Percentiles rank a stretch among this genome's conserved stretches.
These are phyloP conservation scores for Takifugu rubripes DNA, from an alignment of 2,797 vertebrate species.

Conservation along the genomic window DNA sequence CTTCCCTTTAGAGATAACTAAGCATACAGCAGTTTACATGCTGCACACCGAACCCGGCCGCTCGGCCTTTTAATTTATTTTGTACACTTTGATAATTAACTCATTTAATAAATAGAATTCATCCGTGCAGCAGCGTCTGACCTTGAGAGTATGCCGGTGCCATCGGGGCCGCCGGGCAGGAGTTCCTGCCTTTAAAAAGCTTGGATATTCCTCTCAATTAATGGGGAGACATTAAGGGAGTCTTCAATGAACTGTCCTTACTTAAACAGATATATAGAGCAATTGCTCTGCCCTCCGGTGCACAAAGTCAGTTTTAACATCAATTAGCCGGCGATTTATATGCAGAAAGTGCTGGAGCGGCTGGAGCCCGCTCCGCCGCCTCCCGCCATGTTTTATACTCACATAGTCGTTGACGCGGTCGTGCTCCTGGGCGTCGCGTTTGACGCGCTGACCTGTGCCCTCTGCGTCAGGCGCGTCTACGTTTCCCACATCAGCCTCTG, in stretches of 20 bases:
- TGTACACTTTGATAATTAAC: slow-evolving; percentile 71
- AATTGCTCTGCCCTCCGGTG: slow-evolving; percentile 76
- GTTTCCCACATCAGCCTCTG: slow-evolving; percentile 80
- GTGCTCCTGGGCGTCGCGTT: slow-evolving; percentile 85
- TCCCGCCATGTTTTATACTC: slow-evolving; percentile 61
- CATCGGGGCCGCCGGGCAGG: slow-evolving; percentile 17
- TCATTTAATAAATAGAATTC: slow-evolving; percentile 65
- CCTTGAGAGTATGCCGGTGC: slow-evolving; percentile 62
- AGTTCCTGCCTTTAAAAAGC: slow-evolving; percentile 73
- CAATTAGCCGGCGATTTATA: slow-evolving; percentile 80
- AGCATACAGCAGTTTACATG: slow-evolving; percentile 44
- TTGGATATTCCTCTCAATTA: slow-evolving; percentile 80
- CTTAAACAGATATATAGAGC: slow-evolving; percentile 83
- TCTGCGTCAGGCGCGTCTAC: slow-evolving; percentile 61
- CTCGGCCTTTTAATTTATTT: slow-evolving; percentile 48
- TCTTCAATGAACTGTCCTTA: slow-evolving; percentile 80
- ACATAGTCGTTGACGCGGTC: slow-evolving; percentile 88
- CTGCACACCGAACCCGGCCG: slow-evolving; percentile 44
- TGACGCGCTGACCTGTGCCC: slow-evolving; percentile 73
- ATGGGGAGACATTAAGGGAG: slow-evolving; percentile 76
- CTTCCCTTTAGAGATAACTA: slow-evolving; percentile 56
- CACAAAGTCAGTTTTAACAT: slow-evolving; percentile 78
- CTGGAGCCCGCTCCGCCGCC: too few species aligned
- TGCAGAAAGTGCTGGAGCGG: slow-evolving; percentile 48
- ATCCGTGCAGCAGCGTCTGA: slow-evolving; percentile 68